These are phyloP conservation scores for Thamnophis elegans DNA, from an alignment of 2,797 vertebrate species.

Conservation along the genomic window DNA sequence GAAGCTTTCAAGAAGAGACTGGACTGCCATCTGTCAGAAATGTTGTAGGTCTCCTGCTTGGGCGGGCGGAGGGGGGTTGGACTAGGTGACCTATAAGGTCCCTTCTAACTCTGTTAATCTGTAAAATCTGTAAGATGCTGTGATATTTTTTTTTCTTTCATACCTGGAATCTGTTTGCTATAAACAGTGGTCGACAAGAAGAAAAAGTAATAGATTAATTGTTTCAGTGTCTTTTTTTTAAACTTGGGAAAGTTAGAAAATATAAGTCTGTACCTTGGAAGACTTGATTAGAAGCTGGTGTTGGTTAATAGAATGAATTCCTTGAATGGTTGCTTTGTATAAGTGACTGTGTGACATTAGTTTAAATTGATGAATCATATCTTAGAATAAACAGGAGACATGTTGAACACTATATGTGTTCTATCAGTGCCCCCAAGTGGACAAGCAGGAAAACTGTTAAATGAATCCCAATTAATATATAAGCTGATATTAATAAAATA, in stretches of 20 bases:
- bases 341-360: background rate
- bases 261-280: background rate
- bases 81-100: too few species aligned
- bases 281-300: background rate
- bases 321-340: background rate
- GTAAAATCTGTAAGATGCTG: background rate
- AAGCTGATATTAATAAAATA: background rate
- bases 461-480: background rate
- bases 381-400: background rate
- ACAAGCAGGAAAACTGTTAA: conserved; percentile 9
- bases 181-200: background rate
- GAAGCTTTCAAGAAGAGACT: too few species aligned
- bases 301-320: background rate
- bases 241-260: background rate
- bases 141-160: background rate
- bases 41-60: too few species aligned
- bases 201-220: background rate
- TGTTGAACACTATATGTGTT: background rate
- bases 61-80: too few species aligned
- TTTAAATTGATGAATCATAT: background rate
- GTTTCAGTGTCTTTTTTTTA: background rate
- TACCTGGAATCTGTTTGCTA: background rate
- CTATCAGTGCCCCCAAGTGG: conserved; percentile 30
- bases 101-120: too few species aligned
- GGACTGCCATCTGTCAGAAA: too few species aligned